Evolutionary conservation across 1,140 invertebrate species (phyloP).

Genomic region (Hesperophylax magnus): DNA sequence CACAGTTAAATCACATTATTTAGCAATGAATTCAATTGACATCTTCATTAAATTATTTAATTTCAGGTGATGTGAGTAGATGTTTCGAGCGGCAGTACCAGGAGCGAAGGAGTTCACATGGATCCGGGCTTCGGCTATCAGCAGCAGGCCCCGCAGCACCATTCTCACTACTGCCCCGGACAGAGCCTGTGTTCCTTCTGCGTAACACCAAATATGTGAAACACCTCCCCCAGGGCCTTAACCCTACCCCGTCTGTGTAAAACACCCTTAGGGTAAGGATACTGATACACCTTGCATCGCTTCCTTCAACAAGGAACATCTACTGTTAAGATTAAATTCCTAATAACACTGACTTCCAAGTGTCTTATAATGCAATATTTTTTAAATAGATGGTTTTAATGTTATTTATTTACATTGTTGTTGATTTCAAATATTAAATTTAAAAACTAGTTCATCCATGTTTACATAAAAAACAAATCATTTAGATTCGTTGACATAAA

Average conservation of each 20-base stretch:
- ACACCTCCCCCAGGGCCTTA: background rate
- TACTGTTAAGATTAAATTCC: constrained; percentile 25
- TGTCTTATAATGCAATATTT: constrained; percentile 54
- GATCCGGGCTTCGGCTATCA: background rate
- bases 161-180: constrained; percentile 49
- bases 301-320: no score
- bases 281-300: background rate
- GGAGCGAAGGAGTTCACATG: background rate
- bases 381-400: constrained; percentile 31
- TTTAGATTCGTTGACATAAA: no score
- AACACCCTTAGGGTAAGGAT: background rate
- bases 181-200: constrained; percentile 51
- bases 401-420: constrained; percentile 39
- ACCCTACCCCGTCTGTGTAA: background rate
- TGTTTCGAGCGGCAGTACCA: constrained; percentile 46
- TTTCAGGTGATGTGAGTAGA: constrained; percentile 57
- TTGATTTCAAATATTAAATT: background rate
- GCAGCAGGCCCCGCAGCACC: background rate
- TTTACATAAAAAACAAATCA: no score
- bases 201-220: constrained; percentile 46
- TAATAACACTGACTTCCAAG: constrained; percentile 38
- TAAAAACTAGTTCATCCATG: no score
- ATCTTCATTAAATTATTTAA: constrained; percentile 27
- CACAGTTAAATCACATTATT: no score
- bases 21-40: constrained; percentile 54